Percentiles rank a stretch among this genome's conserved stretches.
These are phyloP conservation scores for Sebastes steindachneri DNA, from an alignment of 2,797 vertebrate genomes.

Conservation along the genomic window DNA sequence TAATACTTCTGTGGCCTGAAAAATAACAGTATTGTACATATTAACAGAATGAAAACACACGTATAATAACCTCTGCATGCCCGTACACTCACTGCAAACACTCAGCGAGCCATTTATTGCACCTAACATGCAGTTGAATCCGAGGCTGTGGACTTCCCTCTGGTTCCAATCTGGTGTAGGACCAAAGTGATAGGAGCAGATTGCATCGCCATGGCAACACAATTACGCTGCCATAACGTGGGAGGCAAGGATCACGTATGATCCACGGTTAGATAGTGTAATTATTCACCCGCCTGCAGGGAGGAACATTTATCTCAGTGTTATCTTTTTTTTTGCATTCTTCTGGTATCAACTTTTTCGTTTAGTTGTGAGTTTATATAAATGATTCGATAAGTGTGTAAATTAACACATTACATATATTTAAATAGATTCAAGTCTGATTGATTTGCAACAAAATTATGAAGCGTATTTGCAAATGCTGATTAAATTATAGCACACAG, in stretches of 20 bases:
- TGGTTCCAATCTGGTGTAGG: conserved; percentile 57
- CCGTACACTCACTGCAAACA: not conserved
- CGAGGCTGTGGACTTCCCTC: conserved; percentile 40
- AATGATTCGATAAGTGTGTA: not conserved
- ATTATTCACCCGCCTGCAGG: conserved; percentile 70
- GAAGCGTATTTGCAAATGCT: not conserved
- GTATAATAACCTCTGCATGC: not conserved
- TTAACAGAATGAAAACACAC: not conserved
- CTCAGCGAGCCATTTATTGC: not conserved
- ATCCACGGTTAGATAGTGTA: conserved; percentile 72
- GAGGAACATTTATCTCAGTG: conserved; percentile 32
- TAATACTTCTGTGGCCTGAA: not conserved
- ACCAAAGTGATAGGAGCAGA: conserved; percentile 74
- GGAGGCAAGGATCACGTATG: conserved; percentile 80
- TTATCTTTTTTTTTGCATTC: not conserved
- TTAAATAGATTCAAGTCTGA: not conserved
- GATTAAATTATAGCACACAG: conserved; percentile 20
- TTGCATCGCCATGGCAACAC: conserved; percentile 86
- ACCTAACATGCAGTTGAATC: conserved; percentile 1
- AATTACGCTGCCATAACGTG: conserved; percentile 77
- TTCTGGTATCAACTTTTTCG: not conserved
- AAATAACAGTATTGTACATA: not conserved
- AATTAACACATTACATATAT: not conserved
- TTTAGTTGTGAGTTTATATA: not conserved
- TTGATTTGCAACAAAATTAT: conserved; percentile 8